Conservation (phyloP, 2,113 vertebrate genomes). For the Prietella phreatophila region DNA sequence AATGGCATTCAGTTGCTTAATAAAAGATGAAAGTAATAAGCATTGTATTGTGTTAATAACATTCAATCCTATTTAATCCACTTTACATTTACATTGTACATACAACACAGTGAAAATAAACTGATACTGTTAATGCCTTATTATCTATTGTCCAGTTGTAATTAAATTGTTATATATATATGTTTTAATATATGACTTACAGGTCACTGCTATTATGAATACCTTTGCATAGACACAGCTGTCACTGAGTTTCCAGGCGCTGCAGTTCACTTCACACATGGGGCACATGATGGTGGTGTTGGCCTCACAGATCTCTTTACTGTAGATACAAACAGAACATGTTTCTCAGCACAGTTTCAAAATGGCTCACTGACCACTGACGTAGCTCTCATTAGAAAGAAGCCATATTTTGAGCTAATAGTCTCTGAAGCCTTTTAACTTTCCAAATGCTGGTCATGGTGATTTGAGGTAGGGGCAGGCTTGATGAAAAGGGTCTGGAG, state of each 20-base stretch:
- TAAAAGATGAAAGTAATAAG: not conserved
- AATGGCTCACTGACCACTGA: not conserved
- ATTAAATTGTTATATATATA: not conserved
- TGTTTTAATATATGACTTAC: not conserved
- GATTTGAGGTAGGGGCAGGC: not conserved
- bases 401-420: not conserved
- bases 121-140: not conserved
- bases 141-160: not conserved
- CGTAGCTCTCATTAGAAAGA: not conserved
- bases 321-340: constrained; percentile 56
- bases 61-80: not conserved
- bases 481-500: not conserved
- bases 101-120: not conserved
- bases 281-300: constrained; percentile 95
- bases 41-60: not conserved
- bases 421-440: not conserved
- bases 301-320: constrained; percentile 95
- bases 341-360: not conserved
- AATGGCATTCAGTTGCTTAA: not conserved
- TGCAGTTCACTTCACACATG: constrained; percentile 91
- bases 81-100: not conserved
- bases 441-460: not conserved
- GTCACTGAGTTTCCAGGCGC: constrained; percentile 87
- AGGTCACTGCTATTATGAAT: not conserved
- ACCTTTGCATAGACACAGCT: constrained; percentile 98